Percentiles rank a stretch among this genome's conserved stretches.
These are phyloP conservation scores for Drosophila novamexicana DNA, from an alignment of 1,140 invertebrate genomes.

Conservation along the genomic window DNA sequence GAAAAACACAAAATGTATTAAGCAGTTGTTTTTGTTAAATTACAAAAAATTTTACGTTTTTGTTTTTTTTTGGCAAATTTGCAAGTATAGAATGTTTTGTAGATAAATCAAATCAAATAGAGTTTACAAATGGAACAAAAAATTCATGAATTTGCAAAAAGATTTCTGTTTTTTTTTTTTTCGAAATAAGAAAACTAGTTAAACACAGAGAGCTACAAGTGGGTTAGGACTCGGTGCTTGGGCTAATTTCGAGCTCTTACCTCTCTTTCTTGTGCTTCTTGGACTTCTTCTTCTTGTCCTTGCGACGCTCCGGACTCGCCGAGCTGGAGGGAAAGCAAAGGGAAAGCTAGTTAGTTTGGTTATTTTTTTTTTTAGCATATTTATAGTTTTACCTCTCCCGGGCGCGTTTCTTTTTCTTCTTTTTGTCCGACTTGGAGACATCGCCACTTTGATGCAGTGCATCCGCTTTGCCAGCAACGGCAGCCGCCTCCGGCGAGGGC, in stretches of 20 bases:
- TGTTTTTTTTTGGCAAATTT: slow-evolving; percentile 32
- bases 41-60: slow-evolving; percentile 45
- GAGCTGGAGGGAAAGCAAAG: slow-evolving; percentile 82
- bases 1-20: slow-evolving; percentile 81
- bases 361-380: not conserved
- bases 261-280: slow-evolving; percentile 89
- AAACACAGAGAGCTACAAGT: slow-evolving; percentile 63
- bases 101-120: slow-evolving; percentile 31
- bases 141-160: slow-evolving; percentile 12
- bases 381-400: slow-evolving; percentile 68
- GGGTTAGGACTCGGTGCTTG: slow-evolving; percentile 11
- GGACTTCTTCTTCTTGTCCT: slow-evolving; percentile 89
- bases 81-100: slow-evolving; percentile 16
- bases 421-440: slow-evolving; percentile 85
- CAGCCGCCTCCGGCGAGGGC: slow-evolving; percentile 84
- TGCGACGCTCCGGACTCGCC: slow-evolving; percentile 87
- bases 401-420: slow-evolving; percentile 85
- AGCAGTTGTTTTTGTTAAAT: slow-evolving; percentile 74
- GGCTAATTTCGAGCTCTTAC: slow-evolving; percentile 82
- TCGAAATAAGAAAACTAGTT: slow-evolving; percentile 32
- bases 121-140: slow-evolving; percentile 23
- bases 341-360: not conserved
- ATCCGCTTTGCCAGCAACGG: slow-evolving; percentile 25
- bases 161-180: not conserved
- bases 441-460: slow-evolving; percentile 47